A percentile compares a stretch with the other conserved stretches of the same genome.
Conservation (phyloP, 1,140 invertebrate genomes). For the Lethrus apterus region DNA sequence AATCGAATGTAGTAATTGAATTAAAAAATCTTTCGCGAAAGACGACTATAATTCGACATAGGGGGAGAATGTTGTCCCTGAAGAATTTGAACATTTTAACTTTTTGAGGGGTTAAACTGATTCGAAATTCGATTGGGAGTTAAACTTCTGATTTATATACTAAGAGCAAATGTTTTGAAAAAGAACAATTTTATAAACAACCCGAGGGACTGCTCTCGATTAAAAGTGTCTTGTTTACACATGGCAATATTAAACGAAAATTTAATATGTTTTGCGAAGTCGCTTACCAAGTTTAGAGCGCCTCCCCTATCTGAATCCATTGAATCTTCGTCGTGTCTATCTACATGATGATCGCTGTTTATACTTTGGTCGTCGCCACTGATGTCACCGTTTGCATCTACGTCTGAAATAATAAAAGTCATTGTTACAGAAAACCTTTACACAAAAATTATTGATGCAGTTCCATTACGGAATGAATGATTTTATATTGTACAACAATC, state of each 20-base stretch:
- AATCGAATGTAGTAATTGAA: neutral
- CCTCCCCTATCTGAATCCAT: slow-evolving; percentile 48
- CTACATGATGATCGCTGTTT: slow-evolving; percentile 41
- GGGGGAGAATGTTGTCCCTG: slow-evolving; percentile 21
- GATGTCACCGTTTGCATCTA: slow-evolving; percentile 45
- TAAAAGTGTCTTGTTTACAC: slow-evolving; percentile 18
- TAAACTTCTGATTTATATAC: slow-evolving; percentile 27
- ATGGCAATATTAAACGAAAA: slow-evolving; percentile 25
- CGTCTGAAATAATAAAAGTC: slow-evolving; percentile 39
- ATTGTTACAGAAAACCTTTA: neutral
- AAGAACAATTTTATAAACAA: slow-evolving; percentile 25
- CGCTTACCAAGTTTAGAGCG: slow-evolving; percentile 49
- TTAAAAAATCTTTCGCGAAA: slow-evolving; percentile 13
- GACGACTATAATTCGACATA: slow-evolving; percentile 1
- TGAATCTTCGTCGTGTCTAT: slow-evolving; percentile 47
- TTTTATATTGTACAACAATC: no score
- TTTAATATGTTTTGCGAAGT: slow-evolving; percentile 15
- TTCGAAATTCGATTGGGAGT: slow-evolving; percentile 20
- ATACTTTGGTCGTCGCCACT: slow-evolving; percentile 47
- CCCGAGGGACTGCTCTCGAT: slow-evolving; percentile 24
- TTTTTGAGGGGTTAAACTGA: slow-evolving; percentile 22
- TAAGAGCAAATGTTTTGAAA: slow-evolving; percentile 26
- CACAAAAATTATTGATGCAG: no score
- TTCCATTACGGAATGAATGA: no score
- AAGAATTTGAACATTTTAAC: slow-evolving; percentile 32